Evolutionary conservation across 1,140 invertebrate genomes (phyloP), one percentile per base, ranked within the genome.

Genomic region (Formica exsecta): DNA sequence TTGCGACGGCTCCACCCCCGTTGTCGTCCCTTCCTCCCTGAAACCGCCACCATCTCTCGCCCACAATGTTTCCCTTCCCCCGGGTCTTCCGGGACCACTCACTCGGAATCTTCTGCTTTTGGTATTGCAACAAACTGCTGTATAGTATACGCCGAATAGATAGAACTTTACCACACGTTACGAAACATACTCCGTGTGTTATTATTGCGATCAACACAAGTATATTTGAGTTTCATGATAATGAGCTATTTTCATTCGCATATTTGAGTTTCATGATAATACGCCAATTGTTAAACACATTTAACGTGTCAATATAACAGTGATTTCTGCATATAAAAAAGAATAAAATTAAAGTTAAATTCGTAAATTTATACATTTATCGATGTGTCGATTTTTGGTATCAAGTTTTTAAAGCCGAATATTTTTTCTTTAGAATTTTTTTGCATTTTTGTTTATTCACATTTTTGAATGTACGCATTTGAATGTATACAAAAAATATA

Each of bases 1-100:
- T 87, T 85, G 71, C 88, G 51, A 70, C 81, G 54, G 66, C 57
- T 62, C 76, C 59, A 36, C 32, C 79, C 57, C 79, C 70, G 51
- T 71, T 61, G 41, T 70, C 87, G 65, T 74, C 79, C 74, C 85
- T 87, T 70, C 70, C 73, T 90, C 92, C 61, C 70, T 70, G n/a
- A 57, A 44, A 32, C 75, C 87, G 84, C 88, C 64, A 73, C 66
- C 79, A 73, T 73, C 73, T 73, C 79, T 90, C 83, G 32, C 62
- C 71, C 61, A 64, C 77, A 68, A 85, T 88, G 87, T 79, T 51
- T 51, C 16, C 22, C 71, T 44, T 41, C 71, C 22, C 41, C 48
- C 44, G 44, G 44, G 13, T 68, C 29, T 59, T 38, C 32, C 32
- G 32, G 32, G 32, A 83, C 76, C 76, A 59, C 71, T 84, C n/a